These are phyloP conservation scores for Macrobrachium nipponense DNA, from an alignment of 1,140 invertebrate species.

Conservation along the genomic window DNA sequence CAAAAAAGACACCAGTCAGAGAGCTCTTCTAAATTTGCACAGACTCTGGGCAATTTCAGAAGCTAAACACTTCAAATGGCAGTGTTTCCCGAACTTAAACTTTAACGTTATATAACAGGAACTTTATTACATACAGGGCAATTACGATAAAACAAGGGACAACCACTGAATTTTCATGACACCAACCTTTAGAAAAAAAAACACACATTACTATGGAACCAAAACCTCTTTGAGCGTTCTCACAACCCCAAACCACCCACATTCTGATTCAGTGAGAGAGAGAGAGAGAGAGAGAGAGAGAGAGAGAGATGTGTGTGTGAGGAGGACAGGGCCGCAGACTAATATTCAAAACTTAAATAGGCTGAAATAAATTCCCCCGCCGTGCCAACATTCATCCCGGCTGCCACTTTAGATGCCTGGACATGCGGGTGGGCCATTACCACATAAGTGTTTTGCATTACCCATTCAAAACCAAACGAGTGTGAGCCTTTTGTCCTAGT, in stretches of 20 bases:
- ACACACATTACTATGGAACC: no score
- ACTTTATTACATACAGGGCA: not conserved
- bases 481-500: conserved; percentile 23
- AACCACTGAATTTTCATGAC: no score
- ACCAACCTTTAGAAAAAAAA: no score
- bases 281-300: conserved; percentile 9
- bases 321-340: not conserved
- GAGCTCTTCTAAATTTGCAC: no score
- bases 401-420: conserved; percentile 26
- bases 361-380: not conserved
- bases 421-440: conserved; percentile 21
- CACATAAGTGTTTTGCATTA: conserved; percentile 30
- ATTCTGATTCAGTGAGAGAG: not conserved
- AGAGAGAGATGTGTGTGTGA: conserved; percentile 12
- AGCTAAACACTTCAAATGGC: no score
- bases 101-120: not conserved
- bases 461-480: conserved; percentile 26
- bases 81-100: no score
- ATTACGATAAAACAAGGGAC: not conserved
- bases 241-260: not conserved
- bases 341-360: not conserved
- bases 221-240: not conserved
- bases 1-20: no score
- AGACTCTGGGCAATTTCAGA: no score
- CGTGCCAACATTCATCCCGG: conserved; percentile 18